phyloP scores from a whole-genome alignment of 2,797 vertebrate species.

The Hyperoplus immaculatus region DNA sequence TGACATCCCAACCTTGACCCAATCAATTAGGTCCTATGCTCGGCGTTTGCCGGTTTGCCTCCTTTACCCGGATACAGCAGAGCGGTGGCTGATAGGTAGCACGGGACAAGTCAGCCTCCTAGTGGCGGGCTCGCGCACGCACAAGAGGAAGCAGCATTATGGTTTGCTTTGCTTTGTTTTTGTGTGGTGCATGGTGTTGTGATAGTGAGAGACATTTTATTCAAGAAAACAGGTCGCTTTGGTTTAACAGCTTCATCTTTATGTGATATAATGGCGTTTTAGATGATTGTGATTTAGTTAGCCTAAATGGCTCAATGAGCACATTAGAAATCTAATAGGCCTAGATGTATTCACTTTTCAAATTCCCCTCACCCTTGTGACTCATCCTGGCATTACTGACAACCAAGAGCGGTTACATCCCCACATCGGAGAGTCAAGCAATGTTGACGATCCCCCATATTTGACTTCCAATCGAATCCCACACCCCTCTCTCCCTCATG shows the following conservation, averaged over 20 bases:
- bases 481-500: conserved; percentile 52
- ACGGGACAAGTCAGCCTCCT: conserved; percentile 79
- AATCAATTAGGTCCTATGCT: conserved; percentile 67
- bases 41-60: conserved; percentile 31
- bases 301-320: neutral
- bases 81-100: neutral
- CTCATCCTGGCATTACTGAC: neutral
- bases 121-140: conserved; percentile 61
- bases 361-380: neutral
- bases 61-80: conserved; percentile 42
- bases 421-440: conserved; percentile 21
- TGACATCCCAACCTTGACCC: conserved; percentile 72
- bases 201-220: neutral
- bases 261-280: neutral
- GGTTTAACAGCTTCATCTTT: too few relatives aligned
- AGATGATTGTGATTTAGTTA: neutral
- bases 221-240: neutral
- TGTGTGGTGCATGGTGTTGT: too few relatives aligned
- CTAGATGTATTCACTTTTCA: neutral
- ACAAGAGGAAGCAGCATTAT: conserved; percentile 24
- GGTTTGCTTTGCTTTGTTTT: neutral
- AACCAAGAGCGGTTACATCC: neutral
- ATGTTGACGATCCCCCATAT: conserved; percentile 48
- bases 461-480: conserved; percentile 69
- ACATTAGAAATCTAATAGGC: neutral